phyloP scores from a whole-genome alignment of 2,888 invertebrate species.

The Prosopocoilus inquinatus region DNA sequence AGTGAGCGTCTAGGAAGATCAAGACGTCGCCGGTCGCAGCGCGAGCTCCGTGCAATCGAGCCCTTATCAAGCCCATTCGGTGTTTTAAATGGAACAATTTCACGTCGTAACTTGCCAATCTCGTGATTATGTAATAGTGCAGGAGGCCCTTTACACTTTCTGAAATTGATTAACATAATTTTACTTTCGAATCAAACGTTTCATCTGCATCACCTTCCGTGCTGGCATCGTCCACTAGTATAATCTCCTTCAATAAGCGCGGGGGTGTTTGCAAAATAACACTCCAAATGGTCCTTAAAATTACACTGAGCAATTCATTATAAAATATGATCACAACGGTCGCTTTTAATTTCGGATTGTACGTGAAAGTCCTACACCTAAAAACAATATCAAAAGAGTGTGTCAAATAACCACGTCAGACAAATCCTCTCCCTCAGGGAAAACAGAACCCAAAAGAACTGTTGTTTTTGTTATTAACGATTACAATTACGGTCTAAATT shows the following conservation, averaged over 20 bases:
- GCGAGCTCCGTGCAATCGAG: constrained; percentile 84
- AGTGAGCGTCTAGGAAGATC: constrained; percentile 89
- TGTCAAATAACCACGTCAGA: too few relatives aligned
- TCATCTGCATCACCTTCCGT: constrained; percentile 58
- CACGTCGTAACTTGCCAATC: constrained; percentile 67
- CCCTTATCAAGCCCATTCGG: constrained; percentile 84
- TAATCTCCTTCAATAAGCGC: constrained; percentile 80
- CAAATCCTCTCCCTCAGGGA: too few relatives aligned
- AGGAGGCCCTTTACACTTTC: constrained; percentile 71
- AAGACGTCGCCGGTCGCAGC: constrained; percentile 77
- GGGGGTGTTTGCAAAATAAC: constrained; percentile 75
- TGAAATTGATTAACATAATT: constrained; percentile 44
- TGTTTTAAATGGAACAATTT: constrained; percentile 71
- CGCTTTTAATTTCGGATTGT: constrained; percentile 65
- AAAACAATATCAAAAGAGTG: constrained; percentile 23
- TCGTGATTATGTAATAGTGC: constrained; percentile 74
- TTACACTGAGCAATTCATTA: constrained; percentile 74
- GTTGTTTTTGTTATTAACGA: too few relatives aligned
- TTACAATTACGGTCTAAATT: too few relatives aligned
- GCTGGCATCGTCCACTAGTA: constrained; percentile 93
- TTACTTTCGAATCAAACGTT: not conserved
- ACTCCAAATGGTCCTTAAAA: constrained; percentile 82
- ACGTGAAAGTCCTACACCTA: constrained; percentile 61
- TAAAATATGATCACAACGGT: constrained; percentile 73
- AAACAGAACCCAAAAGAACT: too few relatives aligned